Conservation (phyloP, 2,797 vertebrate genomes). For the Takifugu ocellatus region DNA sequence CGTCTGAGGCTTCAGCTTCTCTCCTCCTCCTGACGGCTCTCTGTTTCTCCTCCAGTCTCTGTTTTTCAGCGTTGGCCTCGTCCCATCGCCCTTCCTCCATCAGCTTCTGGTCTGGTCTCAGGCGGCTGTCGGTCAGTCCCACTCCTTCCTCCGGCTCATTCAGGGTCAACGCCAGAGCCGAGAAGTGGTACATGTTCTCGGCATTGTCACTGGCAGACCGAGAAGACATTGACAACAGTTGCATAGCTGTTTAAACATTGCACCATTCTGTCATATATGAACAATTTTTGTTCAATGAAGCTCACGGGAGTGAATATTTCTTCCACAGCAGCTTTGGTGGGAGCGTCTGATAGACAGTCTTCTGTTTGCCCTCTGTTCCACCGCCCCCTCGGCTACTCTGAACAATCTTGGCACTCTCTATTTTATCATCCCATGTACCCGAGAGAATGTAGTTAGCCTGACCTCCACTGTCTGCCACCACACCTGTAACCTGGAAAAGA, state of each 20-base stretch:
- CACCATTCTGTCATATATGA: constrained; percentile 6
- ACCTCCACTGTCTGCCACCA: constrained; percentile 83
- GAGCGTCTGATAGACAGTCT: constrained; percentile 79
- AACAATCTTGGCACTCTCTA: constrained; percentile 88
- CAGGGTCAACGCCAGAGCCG: constrained; percentile 88
- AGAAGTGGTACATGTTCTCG: constrained; percentile 98
- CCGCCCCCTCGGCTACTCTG: constrained; percentile 80
- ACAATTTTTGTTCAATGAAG: neutral
- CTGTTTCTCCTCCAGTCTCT: constrained; percentile 94
- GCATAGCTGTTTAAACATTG: neutral
- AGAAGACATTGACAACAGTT: constrained; percentile 6
- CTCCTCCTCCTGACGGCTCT: constrained; percentile 85
- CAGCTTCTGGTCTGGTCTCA: constrained; percentile 91
- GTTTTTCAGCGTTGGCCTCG: constrained; percentile 93
- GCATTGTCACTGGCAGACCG: constrained; percentile 83
- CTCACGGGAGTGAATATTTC: constrained; percentile 90
- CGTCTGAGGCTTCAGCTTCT: constrained; percentile 84
- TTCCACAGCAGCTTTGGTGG: constrained; percentile 89
- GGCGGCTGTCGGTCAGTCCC: constrained; percentile 87
- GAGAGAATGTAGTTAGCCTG: constrained; percentile 89
- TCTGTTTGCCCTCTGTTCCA: constrained; percentile 83
- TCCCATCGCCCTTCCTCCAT: constrained; percentile 98
- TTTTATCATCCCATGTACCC: constrained; percentile 97
- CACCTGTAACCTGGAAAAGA: constrained; percentile 85
- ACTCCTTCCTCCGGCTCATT: constrained; percentile 86